These are phyloP conservation scores for Microdon myrmicae DNA, from an alignment of 2,888 invertebrate genomes.

Conservation along the genomic window DNA sequence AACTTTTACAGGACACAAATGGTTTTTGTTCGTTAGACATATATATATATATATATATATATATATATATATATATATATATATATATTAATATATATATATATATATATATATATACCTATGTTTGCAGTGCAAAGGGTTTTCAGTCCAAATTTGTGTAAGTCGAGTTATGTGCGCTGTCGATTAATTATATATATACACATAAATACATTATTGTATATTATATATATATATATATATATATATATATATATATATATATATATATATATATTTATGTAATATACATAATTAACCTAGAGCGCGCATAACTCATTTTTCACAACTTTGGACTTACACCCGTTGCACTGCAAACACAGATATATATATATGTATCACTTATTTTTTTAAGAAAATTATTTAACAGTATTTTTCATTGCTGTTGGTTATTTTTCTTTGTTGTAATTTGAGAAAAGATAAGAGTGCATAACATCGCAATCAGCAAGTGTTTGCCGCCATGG, in stretches of 20 bases:
- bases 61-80: slow-evolving; percentile 16
- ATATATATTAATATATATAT: slow-evolving; percentile 20
- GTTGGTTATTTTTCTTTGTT: slow-evolving; percentile 55
- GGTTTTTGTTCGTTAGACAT: slow-evolving; percentile 38
- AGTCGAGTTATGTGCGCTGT: no score
- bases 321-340: neutral
- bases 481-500: slow-evolving; percentile 39
- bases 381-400: slow-evolving; percentile 23
- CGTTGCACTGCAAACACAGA: neutral
- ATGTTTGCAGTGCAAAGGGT: slow-evolving; percentile 31
- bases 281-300: no score
- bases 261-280: no score
- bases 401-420: slow-evolving; percentile 19
- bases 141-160: neutral
- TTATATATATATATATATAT: no score
- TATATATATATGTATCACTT: slow-evolving; percentile 3
- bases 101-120: slow-evolving; percentile 18
- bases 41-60: slow-evolving; percentile 49
- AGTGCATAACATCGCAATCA: slow-evolving; percentile 42
- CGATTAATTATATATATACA: no score
- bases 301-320: no score
- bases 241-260: slow-evolving; percentile 10
- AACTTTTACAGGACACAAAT: slow-evolving; percentile 24
- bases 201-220: no score
- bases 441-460: slow-evolving; percentile 60